Evolutionary conservation across 2,113 vertebrate genomes (phyloP).

Genomic region (Odocoileus hemionus): DNA sequence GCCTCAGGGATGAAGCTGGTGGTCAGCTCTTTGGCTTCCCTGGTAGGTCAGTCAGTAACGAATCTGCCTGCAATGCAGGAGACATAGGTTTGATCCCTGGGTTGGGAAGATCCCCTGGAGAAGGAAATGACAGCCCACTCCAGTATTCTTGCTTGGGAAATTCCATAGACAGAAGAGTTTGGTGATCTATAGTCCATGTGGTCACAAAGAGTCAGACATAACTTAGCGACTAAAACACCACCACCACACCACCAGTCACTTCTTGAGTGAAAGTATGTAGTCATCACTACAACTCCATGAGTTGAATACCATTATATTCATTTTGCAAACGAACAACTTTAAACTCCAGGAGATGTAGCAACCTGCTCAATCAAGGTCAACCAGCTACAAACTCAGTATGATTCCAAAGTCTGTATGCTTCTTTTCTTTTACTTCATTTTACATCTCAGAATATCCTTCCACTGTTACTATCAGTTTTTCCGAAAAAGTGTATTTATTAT

Average conservation of each 20-base stretch:
- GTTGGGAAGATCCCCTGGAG: background rate
- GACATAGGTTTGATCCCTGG: background rate
- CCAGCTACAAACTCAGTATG: background rate
- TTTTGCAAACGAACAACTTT: background rate
- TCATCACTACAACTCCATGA: background rate
- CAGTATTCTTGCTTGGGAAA: background rate
- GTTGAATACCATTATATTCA: background rate
- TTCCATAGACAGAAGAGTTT: background rate
- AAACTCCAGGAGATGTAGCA: background rate
- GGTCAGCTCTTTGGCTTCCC: background rate
- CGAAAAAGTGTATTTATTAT: background rate
- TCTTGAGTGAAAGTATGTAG: background rate
- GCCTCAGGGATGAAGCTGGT: background rate
- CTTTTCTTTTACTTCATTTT: background rate
- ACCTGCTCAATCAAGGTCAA: background rate
- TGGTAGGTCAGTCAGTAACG: background rate
- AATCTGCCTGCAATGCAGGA: background rate
- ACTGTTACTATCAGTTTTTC: background rate
- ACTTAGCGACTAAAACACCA: background rate
- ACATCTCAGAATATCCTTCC: background rate
- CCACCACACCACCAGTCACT: background rate
- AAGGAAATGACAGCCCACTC: background rate
- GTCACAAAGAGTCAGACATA: background rate
- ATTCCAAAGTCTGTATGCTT: background rate
- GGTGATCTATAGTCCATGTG: background rate